Evolutionary conservation across 2,888 invertebrate species (phyloP), one percentile per base, ranked within the genome.

Genomic region (Agrochola litura): DNA sequence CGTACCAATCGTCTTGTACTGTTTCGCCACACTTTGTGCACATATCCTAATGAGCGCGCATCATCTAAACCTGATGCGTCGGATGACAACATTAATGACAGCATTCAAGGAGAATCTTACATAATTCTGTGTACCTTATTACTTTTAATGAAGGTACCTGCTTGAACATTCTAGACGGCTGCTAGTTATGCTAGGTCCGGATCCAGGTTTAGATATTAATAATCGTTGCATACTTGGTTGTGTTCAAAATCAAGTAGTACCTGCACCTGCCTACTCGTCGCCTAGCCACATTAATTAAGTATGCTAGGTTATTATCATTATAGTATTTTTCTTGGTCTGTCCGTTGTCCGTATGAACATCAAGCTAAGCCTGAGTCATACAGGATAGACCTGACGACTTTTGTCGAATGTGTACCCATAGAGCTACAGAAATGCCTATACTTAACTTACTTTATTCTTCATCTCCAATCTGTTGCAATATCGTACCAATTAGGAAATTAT

Each of bases 81-180:
- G 63, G 41, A 71, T 84, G 75, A 84, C 82, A 68, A 70, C 74
- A 67, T 54, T 71, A 56, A 70, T 84, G 65, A 66, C 66, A 46
- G 67, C 52, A 52, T 74, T 54, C 81, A 75, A 79, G 75, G 75
- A n/a, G 41, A 68, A 37, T 64, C 12, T 68, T 75, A 71, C 60
- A 71, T 82, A 67, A 80, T 79, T 14, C 37, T 46, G 67, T 46
- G 52, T 69, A 83, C 63, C 49, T 52, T 58, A 56, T 37, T 60
- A 60, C 9, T 37, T 65, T 25, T n/a, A 22, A 25, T 66, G 25
- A 41, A 41, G 6, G 30, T 46, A 67, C 30, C 30, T 30, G 2
- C n/a, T 46, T n/a, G 63, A 22, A 68, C 6, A 25, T 67, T 56
- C 30, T 70, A 70, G 22, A 25, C 60, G 37, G n/a, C 19, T 41